Evolutionary conservation across 1,140 invertebrate genomes (phyloP).

Genomic region (Drosophila tropicalis): DNA sequence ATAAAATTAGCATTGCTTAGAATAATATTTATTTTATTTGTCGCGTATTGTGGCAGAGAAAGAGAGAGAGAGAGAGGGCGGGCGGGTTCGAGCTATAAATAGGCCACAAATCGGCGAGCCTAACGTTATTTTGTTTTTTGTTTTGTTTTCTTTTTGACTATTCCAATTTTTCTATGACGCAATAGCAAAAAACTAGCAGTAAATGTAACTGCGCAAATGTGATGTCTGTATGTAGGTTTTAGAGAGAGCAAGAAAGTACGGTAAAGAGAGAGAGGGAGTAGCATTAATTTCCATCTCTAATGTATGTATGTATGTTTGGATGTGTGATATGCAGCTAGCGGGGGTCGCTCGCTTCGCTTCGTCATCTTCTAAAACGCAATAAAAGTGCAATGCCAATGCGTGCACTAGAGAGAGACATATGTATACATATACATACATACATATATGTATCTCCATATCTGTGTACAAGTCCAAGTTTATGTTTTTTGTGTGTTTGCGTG

Average conservation of each 20-base stretch:
- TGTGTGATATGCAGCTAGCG: conserved; percentile 45
- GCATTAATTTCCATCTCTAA: no score
- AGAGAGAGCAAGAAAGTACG: conserved; percentile 25
- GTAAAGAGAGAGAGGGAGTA: conserved; percentile 32
- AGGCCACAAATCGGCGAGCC: conserved; percentile 27
- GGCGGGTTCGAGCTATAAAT: conserved; percentile 38
- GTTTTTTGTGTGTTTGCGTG: neutral
- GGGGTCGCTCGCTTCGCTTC: conserved; percentile 50
- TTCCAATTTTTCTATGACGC: conserved; percentile 57
- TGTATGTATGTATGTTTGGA: conserved; percentile 4
- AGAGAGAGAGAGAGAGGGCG: conserved; percentile 3
- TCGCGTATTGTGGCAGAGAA: neutral
- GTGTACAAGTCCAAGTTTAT: conserved; percentile 13
- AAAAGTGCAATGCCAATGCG: conserved; percentile 63
- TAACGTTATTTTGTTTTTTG: neutral
- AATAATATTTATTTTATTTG: conserved; percentile 16
- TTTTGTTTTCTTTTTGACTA: conserved; percentile 7
- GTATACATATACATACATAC: conserved; percentile 19
- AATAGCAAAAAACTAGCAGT: conserved; percentile 70
- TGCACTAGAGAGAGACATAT: conserved; percentile 51
- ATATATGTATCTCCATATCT: no score
- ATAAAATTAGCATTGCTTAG: conserved; percentile 15
- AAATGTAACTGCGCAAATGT: conserved; percentile 75
- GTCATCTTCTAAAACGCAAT: conserved; percentile 69
- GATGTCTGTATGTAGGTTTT: conserved; percentile 13